Evolutionary conservation across 1,140 invertebrate species (phyloP).

Genomic region (Rhopalosiphum maidis): DNA sequence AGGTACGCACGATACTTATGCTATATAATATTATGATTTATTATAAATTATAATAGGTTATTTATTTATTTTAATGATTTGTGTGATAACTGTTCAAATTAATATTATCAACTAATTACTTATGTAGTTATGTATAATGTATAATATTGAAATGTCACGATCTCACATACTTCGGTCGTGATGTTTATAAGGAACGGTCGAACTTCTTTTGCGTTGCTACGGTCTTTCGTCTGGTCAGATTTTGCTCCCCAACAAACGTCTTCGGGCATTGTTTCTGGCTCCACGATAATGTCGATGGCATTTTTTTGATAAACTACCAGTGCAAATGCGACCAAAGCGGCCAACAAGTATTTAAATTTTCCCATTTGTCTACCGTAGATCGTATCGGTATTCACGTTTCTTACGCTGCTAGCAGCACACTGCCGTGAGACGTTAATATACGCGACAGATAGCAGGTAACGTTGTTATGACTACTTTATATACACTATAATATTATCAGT

Average conservation of each 20-base stretch:
- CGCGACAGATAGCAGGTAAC: not conserved
- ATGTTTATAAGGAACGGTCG: constrained; percentile 27
- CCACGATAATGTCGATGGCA: not conserved
- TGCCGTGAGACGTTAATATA: not conserved
- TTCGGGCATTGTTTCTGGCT: not conserved
- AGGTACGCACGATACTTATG: too few species aligned
- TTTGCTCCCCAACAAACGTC: not conserved
- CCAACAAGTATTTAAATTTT: not conserved
- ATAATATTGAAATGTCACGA: not conserved
- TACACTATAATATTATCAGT: not conserved
- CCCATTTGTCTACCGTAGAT: not conserved
- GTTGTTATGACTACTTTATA: not conserved
- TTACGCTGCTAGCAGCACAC: not conserved
- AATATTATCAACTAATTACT: too few species aligned
- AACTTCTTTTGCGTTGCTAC: not conserved
- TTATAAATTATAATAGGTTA: too few species aligned
- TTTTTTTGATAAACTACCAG: not conserved
- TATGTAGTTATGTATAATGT: not conserved
- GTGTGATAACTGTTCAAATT: too few species aligned
- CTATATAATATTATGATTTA: too few species aligned
- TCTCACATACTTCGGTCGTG: not conserved
- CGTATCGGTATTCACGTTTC: not conserved
- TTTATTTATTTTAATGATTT: too few species aligned
- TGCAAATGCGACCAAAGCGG: not conserved
- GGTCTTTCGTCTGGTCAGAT: not conserved